Evolutionary conservation across 35 echinoderm and acorn worm species (phyloP).

Genomic region (Lytechinus variegatus): DNA sequence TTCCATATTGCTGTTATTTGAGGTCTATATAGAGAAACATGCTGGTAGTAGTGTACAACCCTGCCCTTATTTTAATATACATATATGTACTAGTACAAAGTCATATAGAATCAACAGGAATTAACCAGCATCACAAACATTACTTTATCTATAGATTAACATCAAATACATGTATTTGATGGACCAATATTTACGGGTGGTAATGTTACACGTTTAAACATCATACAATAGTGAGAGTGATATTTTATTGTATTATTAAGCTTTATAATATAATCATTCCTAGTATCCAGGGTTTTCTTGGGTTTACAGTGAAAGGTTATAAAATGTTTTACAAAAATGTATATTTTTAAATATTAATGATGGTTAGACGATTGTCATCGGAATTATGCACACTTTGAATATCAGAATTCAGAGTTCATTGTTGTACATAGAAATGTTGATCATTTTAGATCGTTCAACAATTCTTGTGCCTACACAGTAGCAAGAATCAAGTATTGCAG

Average conservation of each 20-base stretch:
- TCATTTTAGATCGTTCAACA: not conserved
- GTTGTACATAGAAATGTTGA: not conserved
- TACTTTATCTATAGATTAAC: not conserved
- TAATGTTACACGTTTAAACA: not conserved
- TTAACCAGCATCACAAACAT: not conserved
- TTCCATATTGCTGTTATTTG: not conserved
- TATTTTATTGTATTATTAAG: too few relatives aligned
- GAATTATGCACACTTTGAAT: not conserved
- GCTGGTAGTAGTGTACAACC: not conserved
- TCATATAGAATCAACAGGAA: not conserved
- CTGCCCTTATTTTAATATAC: too few relatives aligned
- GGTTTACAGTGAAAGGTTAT: not conserved
- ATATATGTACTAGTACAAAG: too few relatives aligned
- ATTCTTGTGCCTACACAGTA: not conserved
- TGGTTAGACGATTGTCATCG: not conserved
- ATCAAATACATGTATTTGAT: not conserved
- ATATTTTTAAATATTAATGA: not conserved
- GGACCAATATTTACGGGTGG: not conserved
- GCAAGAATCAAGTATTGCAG: too few relatives aligned
- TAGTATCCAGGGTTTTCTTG: not conserved
- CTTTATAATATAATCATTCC: not conserved
- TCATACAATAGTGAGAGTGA: not conserved
- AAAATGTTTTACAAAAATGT: not conserved
- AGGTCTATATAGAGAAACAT: not conserved
- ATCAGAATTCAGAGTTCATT: not conserved